phyloP scores from a whole-genome alignment of 1,140 invertebrate genomes.

The Phenacoccus solenopsis region DNA sequence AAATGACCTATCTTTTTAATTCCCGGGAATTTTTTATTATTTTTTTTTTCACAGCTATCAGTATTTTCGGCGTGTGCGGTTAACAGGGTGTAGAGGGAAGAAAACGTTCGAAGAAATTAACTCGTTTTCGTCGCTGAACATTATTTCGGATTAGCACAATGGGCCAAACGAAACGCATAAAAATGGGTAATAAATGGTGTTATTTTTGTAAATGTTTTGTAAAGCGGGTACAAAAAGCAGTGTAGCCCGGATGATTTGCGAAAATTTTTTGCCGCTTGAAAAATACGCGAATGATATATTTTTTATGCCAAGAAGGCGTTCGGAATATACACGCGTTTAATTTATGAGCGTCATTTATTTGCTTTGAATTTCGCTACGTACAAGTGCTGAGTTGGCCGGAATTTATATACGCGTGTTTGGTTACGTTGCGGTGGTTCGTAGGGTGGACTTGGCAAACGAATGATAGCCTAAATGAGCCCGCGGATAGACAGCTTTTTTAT shows the following conservation, averaged over 20 bases:
- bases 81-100: neutral
- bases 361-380: neutral
- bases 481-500: neutral
- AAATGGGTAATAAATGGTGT: constrained; percentile 10
- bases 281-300: neutral
- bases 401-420: neutral
- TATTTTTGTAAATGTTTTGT: neutral
- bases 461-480: neutral
- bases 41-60: neutral
- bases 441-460: neutral
- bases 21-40: neutral
- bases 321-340: neutral
- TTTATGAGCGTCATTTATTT: neutral
- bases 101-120: constrained; percentile 12
- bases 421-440: neutral
- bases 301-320: constrained; percentile 1
- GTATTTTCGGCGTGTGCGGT: too few species aligned
- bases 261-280: neutral
- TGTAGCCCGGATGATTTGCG: neutral
- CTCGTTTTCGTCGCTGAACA: constrained; percentile 6
- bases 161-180: constrained; percentile 13
- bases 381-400: neutral
- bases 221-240: neutral
- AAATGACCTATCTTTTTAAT: constrained; percentile 18
- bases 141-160: constrained; percentile 14